Percentiles rank a stretch among this genome's conserved stretches.
Evolutionary conservation across 2,113 vertebrate genomes (phyloP).

Genomic region (Antechinus stuartii): DNA sequence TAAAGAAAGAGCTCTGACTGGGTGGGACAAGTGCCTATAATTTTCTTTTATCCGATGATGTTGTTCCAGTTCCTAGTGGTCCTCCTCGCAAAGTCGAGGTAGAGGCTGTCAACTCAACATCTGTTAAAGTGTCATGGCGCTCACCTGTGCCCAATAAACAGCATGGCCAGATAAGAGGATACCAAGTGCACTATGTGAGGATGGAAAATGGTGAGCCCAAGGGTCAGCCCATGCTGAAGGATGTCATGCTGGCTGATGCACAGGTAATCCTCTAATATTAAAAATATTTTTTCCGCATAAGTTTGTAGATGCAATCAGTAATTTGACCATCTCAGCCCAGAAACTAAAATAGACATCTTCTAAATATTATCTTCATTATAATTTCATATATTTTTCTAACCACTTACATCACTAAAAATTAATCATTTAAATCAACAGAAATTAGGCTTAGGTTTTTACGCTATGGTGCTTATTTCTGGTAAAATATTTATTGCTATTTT

Average conservation of each 20-base stretch:
- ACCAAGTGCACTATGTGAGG: constrained; percentile 98
- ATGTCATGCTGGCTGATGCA: constrained; percentile 97
- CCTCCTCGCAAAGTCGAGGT: constrained; percentile 99
- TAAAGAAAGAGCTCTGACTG: constrained; percentile 78
- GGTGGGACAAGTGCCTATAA: constrained; percentile 91
- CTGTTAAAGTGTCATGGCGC: constrained; percentile 99
- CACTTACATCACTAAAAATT: neutral
- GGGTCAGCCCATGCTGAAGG: constrained; percentile 97
- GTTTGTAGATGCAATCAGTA: neutral
- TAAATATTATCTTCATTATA: neutral
- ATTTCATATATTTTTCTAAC: neutral
- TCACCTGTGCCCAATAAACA: constrained; percentile 98
- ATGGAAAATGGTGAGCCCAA: constrained; percentile 97
- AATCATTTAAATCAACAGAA: constrained; percentile 6
- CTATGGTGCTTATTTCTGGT: neutral
- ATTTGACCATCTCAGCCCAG: neutral
- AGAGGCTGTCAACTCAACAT: constrained; percentile 99
- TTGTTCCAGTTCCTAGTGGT: constrained; percentile 99
- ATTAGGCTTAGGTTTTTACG: neutral
- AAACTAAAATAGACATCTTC: neutral
- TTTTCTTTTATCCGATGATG: constrained; percentile 97
- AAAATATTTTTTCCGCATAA: neutral
- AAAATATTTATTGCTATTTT: constrained; percentile 10
- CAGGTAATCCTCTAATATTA: constrained; percentile 88
- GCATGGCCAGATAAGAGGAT: constrained; percentile 98